These are phyloP conservation scores for Tetrax tetrax DNA, from an alignment of 2,113 vertebrate species.

Conservation along the genomic window DNA sequence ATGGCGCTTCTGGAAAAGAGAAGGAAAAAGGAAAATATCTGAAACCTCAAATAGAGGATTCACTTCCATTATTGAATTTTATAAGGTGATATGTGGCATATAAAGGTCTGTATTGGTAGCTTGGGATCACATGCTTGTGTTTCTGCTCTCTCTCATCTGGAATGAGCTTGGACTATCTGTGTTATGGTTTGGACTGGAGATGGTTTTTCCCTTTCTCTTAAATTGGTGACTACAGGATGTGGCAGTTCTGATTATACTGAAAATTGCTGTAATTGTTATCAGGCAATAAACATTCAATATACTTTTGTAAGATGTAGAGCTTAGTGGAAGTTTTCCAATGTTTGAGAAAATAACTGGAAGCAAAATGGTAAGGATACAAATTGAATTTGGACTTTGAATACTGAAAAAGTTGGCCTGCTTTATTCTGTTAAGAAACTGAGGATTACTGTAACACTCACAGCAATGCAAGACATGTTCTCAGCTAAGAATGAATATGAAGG, in stretches of 20 bases:
- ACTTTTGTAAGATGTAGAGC: conserved; percentile 26
- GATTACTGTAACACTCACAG: conserved; percentile 21
- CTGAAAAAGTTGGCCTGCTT: conserved; percentile 29
- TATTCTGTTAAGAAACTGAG: conserved; percentile 31
- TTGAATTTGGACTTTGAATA: conserved; percentile 28
- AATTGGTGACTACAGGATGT: conserved; percentile 63
- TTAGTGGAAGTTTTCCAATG: conserved; percentile 43
- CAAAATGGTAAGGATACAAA: conserved; percentile 36
- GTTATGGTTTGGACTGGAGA: conserved; percentile 41
- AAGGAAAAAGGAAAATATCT: conserved; percentile 19
- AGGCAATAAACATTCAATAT: conserved; percentile 59
- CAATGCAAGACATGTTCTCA: neutral
- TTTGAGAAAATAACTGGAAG: conserved; percentile 52
- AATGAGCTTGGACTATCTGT: conserved; percentile 34
- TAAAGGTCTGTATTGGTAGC: conserved; percentile 38
- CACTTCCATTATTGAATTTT: conserved; percentile 46
- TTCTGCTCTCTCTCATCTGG: conserved; percentile 42
- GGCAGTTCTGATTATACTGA: conserved; percentile 52
- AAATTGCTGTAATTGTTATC: conserved; percentile 63
- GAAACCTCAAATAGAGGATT: conserved; percentile 40
- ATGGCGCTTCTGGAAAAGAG: neutral
- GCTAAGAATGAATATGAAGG: conserved; percentile 30
- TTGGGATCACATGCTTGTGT: conserved; percentile 19
- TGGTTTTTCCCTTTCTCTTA: conserved; percentile 47
- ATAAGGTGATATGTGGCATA: conserved; percentile 49